A percentile compares a stretch with the other conserved stretches of the same genome.
Evolutionary conservation across 2,888 invertebrate genomes (phyloP).

Genomic region (Machimus atricapillus): DNA sequence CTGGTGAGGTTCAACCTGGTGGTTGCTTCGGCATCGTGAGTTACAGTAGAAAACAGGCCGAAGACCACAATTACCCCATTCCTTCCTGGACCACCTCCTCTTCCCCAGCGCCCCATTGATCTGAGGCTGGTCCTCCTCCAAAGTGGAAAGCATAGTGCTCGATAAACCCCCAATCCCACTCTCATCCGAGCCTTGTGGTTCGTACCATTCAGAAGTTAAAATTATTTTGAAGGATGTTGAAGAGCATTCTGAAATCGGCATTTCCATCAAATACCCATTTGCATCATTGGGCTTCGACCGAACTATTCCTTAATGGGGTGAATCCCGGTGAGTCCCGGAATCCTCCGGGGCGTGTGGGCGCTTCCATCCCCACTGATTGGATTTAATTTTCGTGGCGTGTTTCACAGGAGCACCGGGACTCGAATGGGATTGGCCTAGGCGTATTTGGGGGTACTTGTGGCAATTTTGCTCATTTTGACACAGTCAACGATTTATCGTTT

Average conservation of each 20-base stretch:
- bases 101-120: neutral
- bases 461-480: neutral
- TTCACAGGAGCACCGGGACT: neutral
- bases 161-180: neutral
- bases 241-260: slow-evolving; percentile 15
- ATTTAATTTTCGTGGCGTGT: slow-evolving; percentile 24
- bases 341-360: neutral
- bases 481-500: neutral
- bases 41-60: neutral
- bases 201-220: neutral
- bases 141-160: neutral
- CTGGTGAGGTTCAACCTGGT: neutral
- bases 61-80: neutral
- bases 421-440: neutral
- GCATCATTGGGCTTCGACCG: slow-evolving; percentile 1
- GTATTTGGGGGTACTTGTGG: neutral
- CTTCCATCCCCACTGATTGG: neutral
- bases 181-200: neutral
- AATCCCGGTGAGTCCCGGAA: neutral
- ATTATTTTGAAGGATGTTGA: slow-evolving; percentile 17
- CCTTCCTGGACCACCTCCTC: neutral
- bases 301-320: neutral
- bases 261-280: slow-evolving; percentile 24
- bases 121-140: neutral
- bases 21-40: neutral